Evolutionary conservation across 1,140 invertebrate species (phyloP).

Genomic region (Lepidotrigona ventralis): DNA sequence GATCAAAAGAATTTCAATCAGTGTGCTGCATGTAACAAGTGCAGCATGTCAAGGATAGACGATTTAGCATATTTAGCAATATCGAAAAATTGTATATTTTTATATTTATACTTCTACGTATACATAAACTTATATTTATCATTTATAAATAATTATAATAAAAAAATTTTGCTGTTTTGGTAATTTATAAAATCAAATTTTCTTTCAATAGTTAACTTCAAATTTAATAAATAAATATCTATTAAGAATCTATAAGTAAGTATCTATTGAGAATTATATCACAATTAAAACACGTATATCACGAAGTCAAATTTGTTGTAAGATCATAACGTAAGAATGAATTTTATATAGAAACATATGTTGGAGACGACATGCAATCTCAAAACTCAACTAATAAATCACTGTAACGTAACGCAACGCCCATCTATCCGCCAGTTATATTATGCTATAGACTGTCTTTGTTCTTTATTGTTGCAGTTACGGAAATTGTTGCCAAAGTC

Average conservation of each 20-base stretch:
- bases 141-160: too few species aligned
- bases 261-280: background rate
- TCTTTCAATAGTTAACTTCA: background rate
- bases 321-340: background rate
- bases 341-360: background rate
- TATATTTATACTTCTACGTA: too few species aligned
- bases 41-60: conserved; percentile 16
- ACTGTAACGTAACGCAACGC: background rate
- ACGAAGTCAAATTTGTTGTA: background rate
- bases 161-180: background rate
- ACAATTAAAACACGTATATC: background rate
- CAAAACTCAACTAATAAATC: background rate
- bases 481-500: background rate
- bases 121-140: too few species aligned
- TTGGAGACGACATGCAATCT: background rate
- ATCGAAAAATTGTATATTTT: too few species aligned
- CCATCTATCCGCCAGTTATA: background rate
- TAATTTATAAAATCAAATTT: background rate
- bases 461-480: background rate
- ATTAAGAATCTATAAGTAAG: too few species aligned
- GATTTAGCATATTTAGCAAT: conserved; percentile 1
- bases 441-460: background rate
- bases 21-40: background rate
- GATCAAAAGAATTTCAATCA: conserved; percentile 11
- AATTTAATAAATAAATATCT: background rate